Evolutionary conservation across 2,113 vertebrate species (phyloP).

Genomic region (Progne subis): DNA sequence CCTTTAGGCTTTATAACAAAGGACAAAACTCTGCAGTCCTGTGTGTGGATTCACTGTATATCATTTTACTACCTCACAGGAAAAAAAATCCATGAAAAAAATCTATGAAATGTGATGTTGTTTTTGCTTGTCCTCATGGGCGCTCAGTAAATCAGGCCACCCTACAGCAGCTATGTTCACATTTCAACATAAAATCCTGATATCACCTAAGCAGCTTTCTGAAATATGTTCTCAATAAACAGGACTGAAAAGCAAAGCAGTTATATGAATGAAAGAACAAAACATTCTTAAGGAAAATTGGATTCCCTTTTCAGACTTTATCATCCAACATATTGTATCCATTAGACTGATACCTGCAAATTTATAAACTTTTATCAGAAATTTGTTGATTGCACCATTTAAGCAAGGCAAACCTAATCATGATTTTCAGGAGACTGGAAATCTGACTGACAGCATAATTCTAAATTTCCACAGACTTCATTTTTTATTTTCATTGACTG

Average conservation of each 20-base stretch:
- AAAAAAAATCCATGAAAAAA: slow-evolving; percentile 14
- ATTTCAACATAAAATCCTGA: slow-evolving; percentile 25
- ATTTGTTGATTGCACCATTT: not conserved
- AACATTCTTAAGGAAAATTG: not conserved
- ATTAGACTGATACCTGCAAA: not conserved
- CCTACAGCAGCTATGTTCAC: not conserved
- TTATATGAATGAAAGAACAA: not conserved
- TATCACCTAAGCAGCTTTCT: slow-evolving; percentile 17
- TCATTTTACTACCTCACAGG: slow-evolving; percentile 9
- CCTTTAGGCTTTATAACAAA: slow-evolving; percentile 19
- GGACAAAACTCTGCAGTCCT: not conserved
- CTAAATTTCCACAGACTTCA: not conserved
- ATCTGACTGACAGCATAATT: not conserved
- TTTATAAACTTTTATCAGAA: not conserved
- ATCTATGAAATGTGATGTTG: slow-evolving; percentile 35
- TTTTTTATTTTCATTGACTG: not conserved
- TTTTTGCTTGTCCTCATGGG: slow-evolving; percentile 4
- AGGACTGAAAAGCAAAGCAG: not conserved
- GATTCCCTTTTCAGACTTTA: not conserved
- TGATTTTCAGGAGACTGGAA: not conserved
- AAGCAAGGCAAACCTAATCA: not conserved
- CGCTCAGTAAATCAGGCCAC: slow-evolving; percentile 52
- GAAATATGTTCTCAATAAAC: slow-evolving; percentile 40
- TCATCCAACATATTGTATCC: not conserved
- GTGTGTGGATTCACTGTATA: not conserved